Evolutionary conservation across 1,140 invertebrate genomes (phyloP), one percentile per base, ranked within the genome.

Genomic region (Drosophila pachea): DNA sequence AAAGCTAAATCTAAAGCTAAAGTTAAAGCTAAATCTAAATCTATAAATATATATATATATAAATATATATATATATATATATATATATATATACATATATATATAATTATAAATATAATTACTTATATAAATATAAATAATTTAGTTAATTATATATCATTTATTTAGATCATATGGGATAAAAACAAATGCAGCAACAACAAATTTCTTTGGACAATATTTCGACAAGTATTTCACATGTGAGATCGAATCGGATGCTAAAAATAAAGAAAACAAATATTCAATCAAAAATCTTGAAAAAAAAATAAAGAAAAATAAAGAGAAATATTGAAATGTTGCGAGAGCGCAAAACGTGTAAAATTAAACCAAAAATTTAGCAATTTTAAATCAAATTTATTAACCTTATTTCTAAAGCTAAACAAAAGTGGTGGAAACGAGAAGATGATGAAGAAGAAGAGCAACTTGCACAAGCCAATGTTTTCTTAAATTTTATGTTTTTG

Each of bases 341-440:
- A 68, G 65, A 64, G 54, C 58, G 73, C 49, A 74, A 74, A 82
- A 79, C 69, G 77, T 81, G 77, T 81, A 86, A 84, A 83, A 79
- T 83, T 79, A 83, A 83, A 83, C 79, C 79, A 83, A 83, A 83
- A 83, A 83, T 86, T 76, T 83, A 83, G 79, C 79, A 83, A 84
- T 84, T 83, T 83, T 83, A 83, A 83, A 83, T 83, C 55, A 84
- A 83, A 86, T 83, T 83, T 83, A 84, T 84, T 83, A 83, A 78
- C 69, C 79, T 84, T 86, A 83, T 81, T 83, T 82, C 40, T 45
- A 56, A 47, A 82, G 77, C 53, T 52, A 55, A 68, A 52, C 16
- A 38, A 56, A 60, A 67, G 22, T 22, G 22, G 22, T 2, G n/a
- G n/a, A n/a, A n/a, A n/a, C n/a, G 22, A 22, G 1, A 22, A 22